Base-by-base conservation (phyloP, 2,113 vertebrate genomes). In the Melanostigma gelatinosum region DNA sequence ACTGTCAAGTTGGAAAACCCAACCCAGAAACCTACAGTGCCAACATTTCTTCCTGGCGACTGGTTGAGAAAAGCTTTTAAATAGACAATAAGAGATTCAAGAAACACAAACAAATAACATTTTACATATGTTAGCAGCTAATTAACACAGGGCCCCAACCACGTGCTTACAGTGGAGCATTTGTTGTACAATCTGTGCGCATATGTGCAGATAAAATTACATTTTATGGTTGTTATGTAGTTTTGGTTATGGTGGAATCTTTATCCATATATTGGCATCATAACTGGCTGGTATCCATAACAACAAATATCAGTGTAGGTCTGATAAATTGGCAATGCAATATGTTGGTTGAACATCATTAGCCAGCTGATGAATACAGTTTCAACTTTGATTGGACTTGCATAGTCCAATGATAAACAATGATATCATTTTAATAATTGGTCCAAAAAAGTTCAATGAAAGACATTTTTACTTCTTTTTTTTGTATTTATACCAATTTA, bases 271-370 rank as follows among this genome's bases (percentile, higher is more conserved):
- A 58, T 38, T 77, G 50, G 77, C 48, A 79, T 22, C 77, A 60
- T 36, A 29, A 40, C 40, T 66, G 62, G 52, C n/a, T 32, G 54
- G 16, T 29, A 12, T 60, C 42, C 52, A 6, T 40, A 32, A n/a
- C 55, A 40, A 20, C n/a, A 66, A 42, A 24, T 29, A 61, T 67
- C 36, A 38, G 12, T 29, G 44, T 11, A n/a, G 48, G 27, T 57
- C 27, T 80, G 50, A 57, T 65, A 64, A 70, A 75, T 2, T 68
- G 40, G 72, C 67, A 60, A 46, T 36, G 57, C 38, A 80, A 65
- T 65, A 38, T 60, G 57, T 42, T 71, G 0, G 34, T 71, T 75
- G 50, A 69, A 70, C 29, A 38, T 24, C 16, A 60, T 72, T 61
- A 71, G n/a, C 61, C 80, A 62, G 34, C 62, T 60, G 8, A 75